A percentile compares a stretch with the other conserved stretches of the same genome.
phyloP scores from a whole-genome alignment of 2,113 vertebrate genomes.

The Etia nguti region DNA sequence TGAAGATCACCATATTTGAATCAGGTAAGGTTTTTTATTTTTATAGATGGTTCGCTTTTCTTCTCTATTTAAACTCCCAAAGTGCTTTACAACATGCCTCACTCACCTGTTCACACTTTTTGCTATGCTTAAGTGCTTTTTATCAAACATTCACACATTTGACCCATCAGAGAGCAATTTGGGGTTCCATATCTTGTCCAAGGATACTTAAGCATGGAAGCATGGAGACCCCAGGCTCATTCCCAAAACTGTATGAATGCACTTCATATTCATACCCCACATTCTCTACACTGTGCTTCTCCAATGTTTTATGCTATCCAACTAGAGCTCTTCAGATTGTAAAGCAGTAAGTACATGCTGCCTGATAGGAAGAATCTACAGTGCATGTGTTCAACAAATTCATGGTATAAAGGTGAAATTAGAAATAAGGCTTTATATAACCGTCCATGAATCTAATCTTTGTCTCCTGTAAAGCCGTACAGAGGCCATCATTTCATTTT shows the following conservation, averaged over 20 bases:
- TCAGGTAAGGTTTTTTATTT: background rate
- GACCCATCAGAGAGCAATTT: background rate
- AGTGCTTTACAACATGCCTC: background rate
- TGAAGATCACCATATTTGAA: too few relatives aligned
- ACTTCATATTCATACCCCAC: background rate
- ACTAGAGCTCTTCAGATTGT: background rate
- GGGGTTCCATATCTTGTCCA: fast-evolving
- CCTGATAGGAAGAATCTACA: background rate
- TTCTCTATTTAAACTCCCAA: too few relatives aligned
- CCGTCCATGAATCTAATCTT: background rate
- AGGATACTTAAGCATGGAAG: background rate
- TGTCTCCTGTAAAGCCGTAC: background rate
- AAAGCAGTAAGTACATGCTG: background rate
- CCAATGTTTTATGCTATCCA: background rate
- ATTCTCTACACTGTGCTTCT: background rate
- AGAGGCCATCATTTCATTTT: conserved; percentile 13
- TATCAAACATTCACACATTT: background rate
- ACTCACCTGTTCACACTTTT: background rate
- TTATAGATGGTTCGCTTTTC: too few relatives aligned
- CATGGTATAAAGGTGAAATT: background rate
- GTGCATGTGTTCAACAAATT: background rate
- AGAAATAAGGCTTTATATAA: background rate
- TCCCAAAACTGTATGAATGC: background rate
- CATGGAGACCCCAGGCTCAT: background rate
- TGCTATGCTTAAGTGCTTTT: fast-evolving